Evolutionary conservation across 2,797 vertebrate genomes (phyloP), one percentile per base, ranked within the genome.

Genomic region (Eulemur albifrons): DNA sequence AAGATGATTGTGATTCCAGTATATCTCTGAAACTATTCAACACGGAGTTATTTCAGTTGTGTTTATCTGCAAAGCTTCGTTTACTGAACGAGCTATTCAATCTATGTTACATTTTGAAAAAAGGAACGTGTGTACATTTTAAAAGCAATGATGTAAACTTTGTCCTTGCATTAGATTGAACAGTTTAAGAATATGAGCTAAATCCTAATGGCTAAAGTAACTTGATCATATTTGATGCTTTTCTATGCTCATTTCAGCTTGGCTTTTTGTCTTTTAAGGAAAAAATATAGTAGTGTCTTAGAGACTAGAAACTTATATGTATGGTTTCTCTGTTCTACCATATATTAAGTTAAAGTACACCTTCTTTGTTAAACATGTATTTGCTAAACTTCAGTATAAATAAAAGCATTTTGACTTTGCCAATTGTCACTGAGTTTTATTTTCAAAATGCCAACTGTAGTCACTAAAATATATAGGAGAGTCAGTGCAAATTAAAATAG

Each of bases 361-460:
- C 98, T 98, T 98, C 98, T 99, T 99, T 99, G 98, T 99, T 99
- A 98, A 99, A 96, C 99, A 99, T 99, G 99, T 99, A 99, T 98
- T 99, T 99, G 98, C 98, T 99, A 98, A 99, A 98, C 98, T 98
- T 99, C 98, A 98, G 98, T 98, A 98, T 99, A 99, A 99, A 99
- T 97, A 99, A 99, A 96, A 98, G 96, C 97, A 98, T 98, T 98
- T 99, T 99, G 98, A 98, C 98, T 99, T 99, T 98, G 77, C 75
- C 50, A 85, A 13, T 80, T 96, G 84, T 94, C 48, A 83, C 9
- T 86, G 86, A 92, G 90, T 94, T 76, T 96, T 97, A 93, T 96
- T 96, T 97, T 88, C 20, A 92, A 80, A 75, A 57, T 89, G 2
- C 8, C 17, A 85, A 70, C 35, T 67, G 11, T 0, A 54, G 12